Conservation (phyloP, 2,888 invertebrate species). For the Allygus modestus region DNA sequence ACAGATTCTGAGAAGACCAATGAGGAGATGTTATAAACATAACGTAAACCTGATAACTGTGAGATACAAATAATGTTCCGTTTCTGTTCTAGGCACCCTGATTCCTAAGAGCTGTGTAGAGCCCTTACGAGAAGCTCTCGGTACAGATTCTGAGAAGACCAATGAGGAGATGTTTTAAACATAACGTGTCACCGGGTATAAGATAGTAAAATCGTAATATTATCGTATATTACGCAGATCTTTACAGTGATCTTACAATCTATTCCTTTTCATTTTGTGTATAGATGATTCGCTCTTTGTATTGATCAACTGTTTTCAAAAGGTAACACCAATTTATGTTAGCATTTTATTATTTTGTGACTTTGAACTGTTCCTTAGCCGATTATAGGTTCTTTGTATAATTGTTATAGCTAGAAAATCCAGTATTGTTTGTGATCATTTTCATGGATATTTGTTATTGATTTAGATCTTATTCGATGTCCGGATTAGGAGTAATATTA, state of each 20-base stretch:
- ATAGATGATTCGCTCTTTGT: constrained; percentile 42
- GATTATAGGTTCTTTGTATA: constrained; percentile 35
- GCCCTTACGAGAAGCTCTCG: constrained; percentile 85
- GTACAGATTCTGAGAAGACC: constrained; percentile 88
- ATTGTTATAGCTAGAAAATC: constrained; percentile 49
- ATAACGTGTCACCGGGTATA: constrained; percentile 19
- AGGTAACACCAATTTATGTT: constrained; percentile 55
- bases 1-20: constrained; percentile 89
- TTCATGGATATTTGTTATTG: constrained; percentile 30
- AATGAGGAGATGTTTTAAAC: constrained; percentile 77
- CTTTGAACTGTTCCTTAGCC: constrained; percentile 47
- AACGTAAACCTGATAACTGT: too few relatives aligned
- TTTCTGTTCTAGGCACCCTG: constrained; percentile 81
- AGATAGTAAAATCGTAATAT: constrained; percentile 16
- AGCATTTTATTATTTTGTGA: constrained; percentile 54
- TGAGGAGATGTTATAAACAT: constrained; percentile 77
- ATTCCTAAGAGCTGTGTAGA: constrained; percentile 95
- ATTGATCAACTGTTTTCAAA: constrained; percentile 51
- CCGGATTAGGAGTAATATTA: not conserved
- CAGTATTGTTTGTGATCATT: constrained; percentile 51
- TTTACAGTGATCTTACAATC: constrained; percentile 44
- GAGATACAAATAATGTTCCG: too few relatives aligned
- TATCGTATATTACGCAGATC: not conserved
- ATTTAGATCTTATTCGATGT: constrained; percentile 30
- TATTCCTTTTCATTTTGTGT: constrained; percentile 53